Base-by-base conservation (phyloP, 37 sponge, comb jelly and placozoan species). In the Agelas oroides region DNA sequence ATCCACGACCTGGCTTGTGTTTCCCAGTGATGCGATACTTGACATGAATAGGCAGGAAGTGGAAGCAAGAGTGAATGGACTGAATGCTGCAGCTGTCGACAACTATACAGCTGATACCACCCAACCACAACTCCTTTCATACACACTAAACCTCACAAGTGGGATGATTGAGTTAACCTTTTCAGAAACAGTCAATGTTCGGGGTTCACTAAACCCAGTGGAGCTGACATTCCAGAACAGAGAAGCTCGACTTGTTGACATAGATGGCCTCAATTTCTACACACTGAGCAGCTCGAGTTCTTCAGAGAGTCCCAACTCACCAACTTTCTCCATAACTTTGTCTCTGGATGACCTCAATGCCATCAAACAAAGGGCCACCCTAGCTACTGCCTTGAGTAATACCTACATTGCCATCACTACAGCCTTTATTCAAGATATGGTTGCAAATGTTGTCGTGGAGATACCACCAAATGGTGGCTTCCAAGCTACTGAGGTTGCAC, bases 101-200 rank as follows among this genome's bases (percentile, higher is more conserved):
- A 36, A 61, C 40, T 94, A 92, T 78, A 90, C 65, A 27, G 39
- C 82, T 27, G 97, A 97, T 58, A 86, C 86, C 0, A 97, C 95
- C 35, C 32, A 31, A 16, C 97, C 97, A 59, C 58, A 28, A 41
- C 52, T 96, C 24, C 34, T 73, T 14, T 28, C 38, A 1, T 96
- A 84, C 71, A 27, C 73, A 31, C 28, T 96, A 6, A 82, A 92
- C 61, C 39, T 96, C 37, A 91, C 83, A 19, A 66, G 55, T 56
- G 95, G 82, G 0, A 25, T 37, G 23, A 52, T 97, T 20, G 59
- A 58, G 12, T 59, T 97, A 17, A 73, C 62, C 8, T 97, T 92
- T 83, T 72, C 87, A 58, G 97, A 97, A 66, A 87, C 95, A 31
- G 89, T 97, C 16, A 64, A 92, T 75, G 84, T 94, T 21, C 40